phyloP scores from a whole-genome alignment of 2,113 vertebrate species.

The Pontoporia blainvillei region DNA sequence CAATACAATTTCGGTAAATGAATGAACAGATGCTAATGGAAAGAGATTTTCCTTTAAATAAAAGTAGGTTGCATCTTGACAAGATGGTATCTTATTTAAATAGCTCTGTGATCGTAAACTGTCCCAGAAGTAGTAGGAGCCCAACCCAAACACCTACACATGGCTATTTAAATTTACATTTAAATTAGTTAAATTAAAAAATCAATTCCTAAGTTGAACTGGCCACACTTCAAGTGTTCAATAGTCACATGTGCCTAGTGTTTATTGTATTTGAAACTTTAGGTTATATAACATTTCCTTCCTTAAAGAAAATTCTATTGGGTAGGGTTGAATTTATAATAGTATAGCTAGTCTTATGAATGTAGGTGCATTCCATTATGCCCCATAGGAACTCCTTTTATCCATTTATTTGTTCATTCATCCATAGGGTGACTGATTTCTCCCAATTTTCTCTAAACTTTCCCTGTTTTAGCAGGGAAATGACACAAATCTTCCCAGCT shows the following conservation, averaged over 20 bases:
- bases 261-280: not conserved
- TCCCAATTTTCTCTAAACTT: not conserved
- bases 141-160: not conserved
- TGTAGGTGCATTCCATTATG: not conserved
- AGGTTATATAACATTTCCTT: not conserved
- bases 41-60: not conserved
- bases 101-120: not conserved
- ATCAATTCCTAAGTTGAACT: not conserved
- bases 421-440: not conserved
- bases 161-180: not conserved
- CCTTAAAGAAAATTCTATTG: not conserved
- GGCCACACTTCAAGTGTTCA: not conserved
- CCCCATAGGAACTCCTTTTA: not conserved
- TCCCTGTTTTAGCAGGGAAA: not conserved
- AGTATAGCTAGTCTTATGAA: not conserved
- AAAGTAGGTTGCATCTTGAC: not conserved
- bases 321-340: not conserved
- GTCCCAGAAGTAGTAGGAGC: not conserved
- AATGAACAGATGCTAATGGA: not conserved
- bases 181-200: not conserved
- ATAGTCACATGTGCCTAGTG: not conserved
- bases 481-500: accelerated
- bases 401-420: not conserved
- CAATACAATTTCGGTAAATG: not conserved
- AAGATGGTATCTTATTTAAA: not conserved